Evolutionary conservation across 2,888 invertebrate genomes (phyloP).

Genomic region (Phorcus lineatus): DNA sequence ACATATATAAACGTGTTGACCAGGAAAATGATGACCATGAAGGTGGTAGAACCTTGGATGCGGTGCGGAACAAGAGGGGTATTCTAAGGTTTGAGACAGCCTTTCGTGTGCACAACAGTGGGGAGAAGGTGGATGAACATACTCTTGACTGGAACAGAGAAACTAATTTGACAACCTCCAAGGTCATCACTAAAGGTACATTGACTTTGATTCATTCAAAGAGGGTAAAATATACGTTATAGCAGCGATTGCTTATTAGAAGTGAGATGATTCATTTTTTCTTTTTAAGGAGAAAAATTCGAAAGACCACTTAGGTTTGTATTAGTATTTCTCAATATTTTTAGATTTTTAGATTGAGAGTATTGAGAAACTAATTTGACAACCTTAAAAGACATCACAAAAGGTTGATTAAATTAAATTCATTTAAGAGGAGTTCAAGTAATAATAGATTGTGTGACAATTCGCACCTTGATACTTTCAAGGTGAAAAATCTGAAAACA

Average conservation of each 20-base stretch:
- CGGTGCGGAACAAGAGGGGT: neutral
- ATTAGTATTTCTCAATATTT: too few relatives aligned
- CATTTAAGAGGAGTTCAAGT: too few relatives aligned
- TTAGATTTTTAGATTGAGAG: too few relatives aligned
- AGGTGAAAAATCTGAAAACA: too few relatives aligned
- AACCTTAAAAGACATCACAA: too few relatives aligned
- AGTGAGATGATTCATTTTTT: neutral
- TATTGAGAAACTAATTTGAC: too few relatives aligned
- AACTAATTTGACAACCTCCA: neutral
- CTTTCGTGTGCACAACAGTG: neutral
- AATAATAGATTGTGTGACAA: too few relatives aligned
- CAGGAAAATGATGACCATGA: neutral
- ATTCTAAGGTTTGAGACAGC: neutral
- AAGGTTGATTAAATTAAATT: too few relatives aligned
- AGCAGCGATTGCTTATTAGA: neutral
- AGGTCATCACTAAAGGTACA: neutral
- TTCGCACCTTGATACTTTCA: too few relatives aligned
- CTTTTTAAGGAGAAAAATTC: too few relatives aligned
- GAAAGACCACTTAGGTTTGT: too few relatives aligned
- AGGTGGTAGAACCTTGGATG: neutral
- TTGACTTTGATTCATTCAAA: too few relatives aligned
- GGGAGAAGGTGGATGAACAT: neutral
- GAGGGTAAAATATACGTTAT: neutral
- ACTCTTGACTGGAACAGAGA: neutral
- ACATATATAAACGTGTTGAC: neutral